A percentile compares a stretch with the other conserved stretches of the same genome.
Conservation (phyloP, 2,888 invertebrate species). For the Epinotia brunnichana region DNA sequence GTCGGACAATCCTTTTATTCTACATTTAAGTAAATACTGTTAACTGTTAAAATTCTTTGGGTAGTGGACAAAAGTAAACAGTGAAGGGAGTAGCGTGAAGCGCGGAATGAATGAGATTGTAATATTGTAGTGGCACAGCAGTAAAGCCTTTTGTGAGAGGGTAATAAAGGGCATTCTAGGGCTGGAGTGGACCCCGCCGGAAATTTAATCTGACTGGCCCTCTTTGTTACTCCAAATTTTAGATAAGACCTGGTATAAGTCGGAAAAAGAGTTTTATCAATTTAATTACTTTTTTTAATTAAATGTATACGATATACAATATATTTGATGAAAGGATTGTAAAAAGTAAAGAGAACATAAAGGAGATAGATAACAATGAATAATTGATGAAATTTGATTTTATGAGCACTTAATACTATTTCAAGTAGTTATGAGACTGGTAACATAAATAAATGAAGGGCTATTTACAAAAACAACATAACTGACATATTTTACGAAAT, state of each 20-base stretch:
- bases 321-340: too few relatives aligned
- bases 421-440: conserved; percentile 19
- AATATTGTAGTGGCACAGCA: conserved; percentile 73
- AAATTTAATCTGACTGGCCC: conserved; percentile 79
- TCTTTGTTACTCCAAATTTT: conserved; percentile 75
- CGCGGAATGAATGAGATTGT: conserved; percentile 67
- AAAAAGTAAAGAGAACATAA: neutral
- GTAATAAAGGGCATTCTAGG: conserved; percentile 79
- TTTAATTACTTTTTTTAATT: conserved; percentile 64
- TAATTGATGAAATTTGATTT: neutral
- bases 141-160: conserved; percentile 72
- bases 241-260: conserved; percentile 74
- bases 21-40: conserved; percentile 48
- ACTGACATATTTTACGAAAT: too few relatives aligned
- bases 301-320: conserved; percentile 5
- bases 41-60: conserved; percentile 51
- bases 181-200: conserved; percentile 77
- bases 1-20: conserved; percentile 41
- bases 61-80: conserved; percentile 61
- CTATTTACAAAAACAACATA: too few relatives aligned
- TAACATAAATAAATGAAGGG: too few relatives aligned
- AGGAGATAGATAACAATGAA: neutral
- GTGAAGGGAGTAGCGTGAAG: conserved; percentile 50
- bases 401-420: conserved; percentile 1
- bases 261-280: conserved; percentile 71